phyloP scores from a whole-genome alignment of 2,113 vertebrate genomes.

The Silurus meridionalis region DNA sequence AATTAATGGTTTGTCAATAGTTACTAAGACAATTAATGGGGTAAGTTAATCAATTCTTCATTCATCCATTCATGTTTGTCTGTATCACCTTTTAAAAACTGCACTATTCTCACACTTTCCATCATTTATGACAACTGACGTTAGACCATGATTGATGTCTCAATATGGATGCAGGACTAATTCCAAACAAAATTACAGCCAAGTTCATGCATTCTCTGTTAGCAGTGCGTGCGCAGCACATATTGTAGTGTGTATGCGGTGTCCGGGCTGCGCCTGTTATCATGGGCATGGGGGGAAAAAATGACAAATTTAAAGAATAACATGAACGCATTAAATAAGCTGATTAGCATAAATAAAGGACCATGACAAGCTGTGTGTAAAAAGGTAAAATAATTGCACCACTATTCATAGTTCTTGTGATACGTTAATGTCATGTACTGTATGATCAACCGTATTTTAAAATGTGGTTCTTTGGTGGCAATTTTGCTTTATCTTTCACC shows the following conservation, averaged over 20 bases:
- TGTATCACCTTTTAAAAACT: not conserved
- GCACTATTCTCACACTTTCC: not conserved
- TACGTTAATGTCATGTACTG: not conserved
- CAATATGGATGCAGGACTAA: not conserved
- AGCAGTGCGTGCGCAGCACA: too few species aligned
- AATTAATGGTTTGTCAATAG: not conserved
- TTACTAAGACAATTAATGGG: not conserved
- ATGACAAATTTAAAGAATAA: not conserved
- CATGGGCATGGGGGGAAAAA: not conserved
- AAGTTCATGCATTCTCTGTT: too few species aligned
- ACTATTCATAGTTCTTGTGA: not conserved
- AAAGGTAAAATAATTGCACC: not conserved
- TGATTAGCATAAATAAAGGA: not conserved
- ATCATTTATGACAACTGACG: conserved; percentile 10
- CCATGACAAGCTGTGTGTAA: not conserved
- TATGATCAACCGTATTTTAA: not conserved
- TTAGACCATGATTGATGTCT: not conserved
- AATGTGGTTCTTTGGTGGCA: not conserved
- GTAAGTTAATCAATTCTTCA: not conserved
- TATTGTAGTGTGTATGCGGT: too few species aligned
- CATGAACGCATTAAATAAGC: not conserved
- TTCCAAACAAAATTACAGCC: not conserved
- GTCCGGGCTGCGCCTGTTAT: not conserved
- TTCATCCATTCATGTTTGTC: not conserved
- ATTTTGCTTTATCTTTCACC: too few species aligned